phyloP scores from a whole-genome alignment of 2,113 vertebrate genomes.

The Crotalus horridus region DNA sequence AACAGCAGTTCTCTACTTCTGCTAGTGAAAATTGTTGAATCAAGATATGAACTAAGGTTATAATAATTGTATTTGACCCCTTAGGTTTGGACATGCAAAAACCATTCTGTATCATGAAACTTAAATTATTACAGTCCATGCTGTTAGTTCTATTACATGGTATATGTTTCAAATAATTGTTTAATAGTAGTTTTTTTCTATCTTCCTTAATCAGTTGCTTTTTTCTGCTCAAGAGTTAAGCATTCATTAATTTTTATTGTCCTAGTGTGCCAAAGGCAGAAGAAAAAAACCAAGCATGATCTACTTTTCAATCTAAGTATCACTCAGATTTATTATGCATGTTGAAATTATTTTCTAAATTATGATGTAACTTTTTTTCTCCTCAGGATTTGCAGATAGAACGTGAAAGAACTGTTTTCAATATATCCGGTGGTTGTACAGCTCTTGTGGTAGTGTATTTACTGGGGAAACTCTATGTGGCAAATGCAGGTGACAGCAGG shows the following conservation, averaged over 20 bases:
- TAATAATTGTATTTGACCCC: neutral
- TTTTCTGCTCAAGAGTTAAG: neutral
- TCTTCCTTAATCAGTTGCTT: neutral
- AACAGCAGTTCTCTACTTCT: neutral
- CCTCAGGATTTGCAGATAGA: slow-evolving; percentile 89
- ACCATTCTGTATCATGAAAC: neutral
- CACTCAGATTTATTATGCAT: neutral
- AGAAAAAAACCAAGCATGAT: neutral
- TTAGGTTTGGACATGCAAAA: neutral
- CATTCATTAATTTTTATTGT: neutral
- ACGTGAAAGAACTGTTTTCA: slow-evolving; percentile 81
- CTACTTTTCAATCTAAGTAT: neutral
- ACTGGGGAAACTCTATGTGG: slow-evolving; percentile 90
- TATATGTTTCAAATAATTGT: neutral
- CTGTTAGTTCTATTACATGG: neutral
- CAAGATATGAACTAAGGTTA: neutral
- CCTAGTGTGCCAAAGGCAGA: neutral
- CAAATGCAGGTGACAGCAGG: slow-evolving; percentile 97
- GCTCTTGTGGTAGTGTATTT: slow-evolving; percentile 88
- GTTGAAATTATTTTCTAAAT: neutral
- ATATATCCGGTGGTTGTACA: slow-evolving; percentile 90
- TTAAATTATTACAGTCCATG: neutral
- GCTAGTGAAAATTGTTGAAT: neutral
- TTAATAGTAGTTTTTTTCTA: neutral
- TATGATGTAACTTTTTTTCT: slow-evolving; percentile 17